Evolutionary conservation across 2,888 invertebrate genomes (phyloP), one percentile per base, ranked within the genome.

Genomic region (Spatulosminthurus flaviceps): DNA sequence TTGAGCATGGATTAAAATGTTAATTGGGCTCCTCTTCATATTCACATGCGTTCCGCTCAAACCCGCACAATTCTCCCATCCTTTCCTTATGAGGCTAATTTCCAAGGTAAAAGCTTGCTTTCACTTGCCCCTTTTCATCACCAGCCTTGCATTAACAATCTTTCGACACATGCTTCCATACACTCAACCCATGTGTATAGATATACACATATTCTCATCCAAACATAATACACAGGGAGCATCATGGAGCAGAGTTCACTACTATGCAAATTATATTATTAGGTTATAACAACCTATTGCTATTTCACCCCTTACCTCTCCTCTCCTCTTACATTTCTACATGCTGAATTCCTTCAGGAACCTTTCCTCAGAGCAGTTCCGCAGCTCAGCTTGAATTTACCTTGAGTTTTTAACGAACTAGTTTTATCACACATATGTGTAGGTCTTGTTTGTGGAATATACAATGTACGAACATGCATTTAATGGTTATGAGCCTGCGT

Each of bases 1-100:
- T 74, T 76, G 76, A 77, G 72, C 66, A 72, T 81, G 79, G 81
- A 81, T 81, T 81, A 81, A 79, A 81, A 81, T 81, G 81, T 81
- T 81, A 81, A 81, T 81, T 81, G 81, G 80, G 61, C 72, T 77
- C 72, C 81, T 81, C 79, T 78, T 80, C 72, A 80, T 77, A 80
- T 76, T 77, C 79, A 80, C 78, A 78, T 74, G 73, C 77, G 29
- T 78, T 77, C 77, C 69, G 16, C 72, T 61, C 70, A 29, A 34
- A 21, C 70, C 77, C 77, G 21, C 60, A 70, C 69, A 77, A 77
- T 69, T 51, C 41, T 29, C 66, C 67, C 51, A 41, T 43, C 24
- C 34, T 72, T 73, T 51, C 34, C 73, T 73, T 64, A 80, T 75
- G 75, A 80, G 80, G 73, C 79, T 78, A 81, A 81, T 81, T 81